Evolutionary conservation across 1,140 invertebrate species (phyloP).

Genomic region (Pygmarrhopalites habei): DNA sequence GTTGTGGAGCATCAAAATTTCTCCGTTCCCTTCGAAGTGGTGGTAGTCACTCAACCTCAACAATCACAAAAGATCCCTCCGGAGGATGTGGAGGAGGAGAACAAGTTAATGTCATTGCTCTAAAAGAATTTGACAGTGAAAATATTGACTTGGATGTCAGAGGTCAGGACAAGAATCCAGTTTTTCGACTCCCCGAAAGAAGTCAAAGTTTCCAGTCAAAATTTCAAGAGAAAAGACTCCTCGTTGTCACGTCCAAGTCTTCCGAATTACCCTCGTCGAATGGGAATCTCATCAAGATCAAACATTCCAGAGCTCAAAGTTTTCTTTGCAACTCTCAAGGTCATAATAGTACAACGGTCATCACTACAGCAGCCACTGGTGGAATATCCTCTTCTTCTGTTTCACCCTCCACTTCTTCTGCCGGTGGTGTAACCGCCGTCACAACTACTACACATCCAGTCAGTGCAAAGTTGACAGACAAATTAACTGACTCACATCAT

Average conservation of each 20-base stretch:
- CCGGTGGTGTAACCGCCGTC: too few relatives aligned
- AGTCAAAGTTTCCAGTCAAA: constrained; percentile 42
- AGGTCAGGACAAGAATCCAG: constrained; percentile 23
- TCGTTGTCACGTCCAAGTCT: constrained; percentile 34
- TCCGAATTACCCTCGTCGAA: constrained; percentile 28
- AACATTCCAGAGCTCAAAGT: constrained; percentile 26
- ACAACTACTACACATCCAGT: too few relatives aligned
- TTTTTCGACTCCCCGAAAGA: constrained; percentile 36
- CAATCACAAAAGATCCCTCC: constrained; percentile 28
- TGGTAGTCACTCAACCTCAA: not conserved
- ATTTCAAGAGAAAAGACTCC: constrained; percentile 41
- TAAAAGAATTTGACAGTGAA: constrained; percentile 31
- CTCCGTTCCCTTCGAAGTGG: constrained; percentile 20
- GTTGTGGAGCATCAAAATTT: constrained; percentile 29
- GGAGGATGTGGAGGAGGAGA: constrained; percentile 32
- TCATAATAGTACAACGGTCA: not conserved
- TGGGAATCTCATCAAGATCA: constrained; percentile 16
- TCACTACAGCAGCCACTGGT: not conserved
- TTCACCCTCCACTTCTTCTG: too few relatives aligned
- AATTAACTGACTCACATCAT: too few relatives aligned
- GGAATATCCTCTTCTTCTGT: too few relatives aligned
- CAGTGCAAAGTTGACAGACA: too few relatives aligned
- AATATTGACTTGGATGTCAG: constrained; percentile 17
- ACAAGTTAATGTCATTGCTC: constrained; percentile 27
- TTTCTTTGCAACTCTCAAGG: constrained; percentile 20